Evolutionary conservation across 2,888 invertebrate genomes (phyloP).

Genomic region (Emmelina monodactyla): DNA sequence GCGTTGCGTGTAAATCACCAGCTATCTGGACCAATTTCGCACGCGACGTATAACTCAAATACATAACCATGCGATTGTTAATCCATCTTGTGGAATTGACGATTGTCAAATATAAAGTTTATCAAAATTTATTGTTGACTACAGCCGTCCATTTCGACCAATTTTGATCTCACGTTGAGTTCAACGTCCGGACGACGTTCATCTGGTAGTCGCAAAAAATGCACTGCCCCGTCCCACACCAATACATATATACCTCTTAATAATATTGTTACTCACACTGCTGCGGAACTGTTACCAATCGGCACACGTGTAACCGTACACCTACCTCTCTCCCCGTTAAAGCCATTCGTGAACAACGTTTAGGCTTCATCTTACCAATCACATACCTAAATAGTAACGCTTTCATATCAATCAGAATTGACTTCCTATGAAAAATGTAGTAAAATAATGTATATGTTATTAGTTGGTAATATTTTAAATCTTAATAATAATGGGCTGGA

Average conservation of each 20-base stretch:
- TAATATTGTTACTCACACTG: not conserved
- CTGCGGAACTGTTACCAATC: slow-evolving; percentile 35
- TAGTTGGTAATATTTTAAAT: no score
- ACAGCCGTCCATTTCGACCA: no score
- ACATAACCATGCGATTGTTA: no score
- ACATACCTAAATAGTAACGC: no score
- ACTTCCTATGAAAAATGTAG: no score
- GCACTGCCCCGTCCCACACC: slow-evolving; percentile 60
- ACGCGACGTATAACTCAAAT: slow-evolving; percentile 20
- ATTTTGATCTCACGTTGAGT: slow-evolving; percentile 52
- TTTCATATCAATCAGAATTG: no score
- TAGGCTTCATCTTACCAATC: no score
- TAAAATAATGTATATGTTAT: not conserved
- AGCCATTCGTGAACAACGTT: slow-evolving; percentile 38
- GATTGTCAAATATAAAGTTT: no score
- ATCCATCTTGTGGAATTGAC: no score
- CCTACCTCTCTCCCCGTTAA: slow-evolving; percentile 39
- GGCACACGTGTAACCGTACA: slow-evolving; percentile 40
- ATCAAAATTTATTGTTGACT: no score
- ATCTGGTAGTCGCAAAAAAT: slow-evolving; percentile 60
- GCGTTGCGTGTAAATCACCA: slow-evolving; percentile 13
- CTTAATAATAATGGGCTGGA: no score
- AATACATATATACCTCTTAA: slow-evolving; percentile 17
- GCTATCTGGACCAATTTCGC: slow-evolving; percentile 10
- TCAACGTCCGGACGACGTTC: slow-evolving; percentile 54